A percentile compares a stretch with the other conserved stretches of the same genome.
Evolutionary conservation across 1,140 invertebrate genomes (phyloP).

Genomic region (Dinothrombium tinctorium): DNA sequence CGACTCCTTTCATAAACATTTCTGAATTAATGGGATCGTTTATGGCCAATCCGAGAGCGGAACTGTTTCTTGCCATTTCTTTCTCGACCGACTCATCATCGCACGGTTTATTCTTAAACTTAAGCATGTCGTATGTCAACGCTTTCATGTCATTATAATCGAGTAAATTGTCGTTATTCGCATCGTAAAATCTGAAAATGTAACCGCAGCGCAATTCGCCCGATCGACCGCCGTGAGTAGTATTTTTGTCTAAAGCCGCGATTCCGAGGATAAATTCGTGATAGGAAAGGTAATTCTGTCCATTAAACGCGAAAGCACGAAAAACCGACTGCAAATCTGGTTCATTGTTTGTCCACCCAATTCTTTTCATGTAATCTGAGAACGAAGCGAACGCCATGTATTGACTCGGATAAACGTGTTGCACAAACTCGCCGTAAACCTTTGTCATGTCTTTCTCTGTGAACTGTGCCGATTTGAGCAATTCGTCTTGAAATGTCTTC

Average conservation of each 20-base stretch:
- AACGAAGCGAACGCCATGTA: constrained; percentile 11
- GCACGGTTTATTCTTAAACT: neutral
- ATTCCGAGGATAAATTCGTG: constrained; percentile 27
- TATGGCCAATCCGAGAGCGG: neutral
- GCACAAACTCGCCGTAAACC: constrained; percentile 10
- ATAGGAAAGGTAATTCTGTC: constrained; percentile 18
- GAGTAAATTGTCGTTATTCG: constrained; percentile 5
- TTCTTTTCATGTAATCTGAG: constrained; percentile 9
- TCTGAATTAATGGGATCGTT: neutral
- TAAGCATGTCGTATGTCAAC: constrained; percentile 4
- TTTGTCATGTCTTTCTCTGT: constrained; percentile 7
- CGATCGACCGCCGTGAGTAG: constrained; percentile 28
- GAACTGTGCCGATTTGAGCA: constrained; percentile 12
- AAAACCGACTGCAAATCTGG: neutral
- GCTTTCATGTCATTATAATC: neutral
- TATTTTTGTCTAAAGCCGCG: constrained; percentile 28
- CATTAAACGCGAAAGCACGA: neutral
- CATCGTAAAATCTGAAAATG: constrained; percentile 14
- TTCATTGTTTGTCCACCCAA: constrained; percentile 1
- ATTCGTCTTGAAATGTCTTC: constrained; percentile 3
- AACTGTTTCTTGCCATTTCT: neutral
- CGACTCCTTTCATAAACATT: constrained; percentile 1
- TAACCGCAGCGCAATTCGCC: constrained; percentile 6
- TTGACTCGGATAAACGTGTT: constrained; percentile 11
- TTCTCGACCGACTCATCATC: constrained; percentile 7